A percentile compares a stretch with the other conserved stretches of the same genome.
Conservation (phyloP, 2,888 invertebrate species). For the Cyrtodaria siliqua region DNA sequence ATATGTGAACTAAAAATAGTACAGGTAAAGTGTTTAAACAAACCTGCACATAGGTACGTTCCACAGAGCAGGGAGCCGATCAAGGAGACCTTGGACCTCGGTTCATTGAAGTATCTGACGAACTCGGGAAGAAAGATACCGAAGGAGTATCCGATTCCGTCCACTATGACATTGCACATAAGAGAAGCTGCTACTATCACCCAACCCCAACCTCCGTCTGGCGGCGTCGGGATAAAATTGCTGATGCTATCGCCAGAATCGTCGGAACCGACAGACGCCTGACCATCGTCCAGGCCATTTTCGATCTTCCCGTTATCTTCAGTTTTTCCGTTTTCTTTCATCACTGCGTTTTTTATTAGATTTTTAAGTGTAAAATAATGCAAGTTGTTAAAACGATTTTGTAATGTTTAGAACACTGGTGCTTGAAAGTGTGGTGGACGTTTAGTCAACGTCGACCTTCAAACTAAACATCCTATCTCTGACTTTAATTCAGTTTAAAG, state of each 20-base stretch:
- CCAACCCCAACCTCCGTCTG: constrained; percentile 96
- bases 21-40: constrained; percentile 38
- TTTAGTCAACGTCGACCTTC: no score
- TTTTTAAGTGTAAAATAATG: no score
- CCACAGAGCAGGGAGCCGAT: constrained; percentile 96
- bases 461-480: no score
- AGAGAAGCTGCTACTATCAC: constrained; percentile 96
- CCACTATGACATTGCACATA: constrained; percentile 96
- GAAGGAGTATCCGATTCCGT: constrained; percentile 97
- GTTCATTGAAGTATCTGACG: constrained; percentile 90
- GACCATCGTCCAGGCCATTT: constrained; percentile 5
- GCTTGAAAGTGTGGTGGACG: no score
- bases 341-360: background rate
- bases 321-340: background rate
- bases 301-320: constrained; percentile 44
- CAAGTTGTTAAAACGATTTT: no score
- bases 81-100: constrained; percentile 93
- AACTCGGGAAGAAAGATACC: constrained; percentile 91
- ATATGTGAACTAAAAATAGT: no score
- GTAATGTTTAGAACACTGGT: no score
- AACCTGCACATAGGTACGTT: constrained; percentile 95
- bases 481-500: no score
- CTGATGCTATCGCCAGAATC: constrained; percentile 71
- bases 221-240: constrained; percentile 83
- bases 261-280: constrained; percentile 48